Conservation (phyloP, 2,797 vertebrate genomes). For the Channallabes apus region DNA sequence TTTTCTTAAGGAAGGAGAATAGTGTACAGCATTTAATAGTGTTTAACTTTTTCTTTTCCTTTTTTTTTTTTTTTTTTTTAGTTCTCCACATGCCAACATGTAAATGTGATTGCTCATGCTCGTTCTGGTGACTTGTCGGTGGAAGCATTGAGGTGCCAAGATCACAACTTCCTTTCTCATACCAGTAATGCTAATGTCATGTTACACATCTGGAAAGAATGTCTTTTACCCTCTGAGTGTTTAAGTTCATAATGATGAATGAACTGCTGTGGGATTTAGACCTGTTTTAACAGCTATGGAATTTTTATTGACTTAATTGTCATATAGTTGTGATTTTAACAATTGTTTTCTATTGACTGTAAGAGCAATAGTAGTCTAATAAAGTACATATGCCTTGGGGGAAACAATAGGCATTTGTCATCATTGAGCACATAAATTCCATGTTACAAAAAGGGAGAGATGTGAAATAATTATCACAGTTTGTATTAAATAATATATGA, state of each 20-base stretch:
- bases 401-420: background rate
- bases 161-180: background rate
- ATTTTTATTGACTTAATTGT: background rate
- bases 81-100: background rate
- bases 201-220: slow-evolving; percentile 15
- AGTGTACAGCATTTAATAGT: background rate
- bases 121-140: background rate
- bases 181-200: background rate
- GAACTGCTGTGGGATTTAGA: background rate
- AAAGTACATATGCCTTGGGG: background rate
- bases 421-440: background rate
- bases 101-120: slow-evolving; percentile 1
- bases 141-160: background rate
- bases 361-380: background rate
- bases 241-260: background rate
- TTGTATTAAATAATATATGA: background rate
- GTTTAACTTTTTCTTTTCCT: background rate
- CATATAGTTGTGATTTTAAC: background rate
- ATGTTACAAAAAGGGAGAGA: background rate
- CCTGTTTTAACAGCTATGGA: background rate
- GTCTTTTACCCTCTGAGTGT: background rate
- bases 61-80: too few relatives aligned
- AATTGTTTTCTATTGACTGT: background rate
- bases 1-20: too few relatives aligned
- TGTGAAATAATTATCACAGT: background rate